Evolutionary conservation across 2,888 invertebrate genomes (phyloP), one percentile per base, ranked within the genome.

Genomic region (Perizoma affinitatum): DNA sequence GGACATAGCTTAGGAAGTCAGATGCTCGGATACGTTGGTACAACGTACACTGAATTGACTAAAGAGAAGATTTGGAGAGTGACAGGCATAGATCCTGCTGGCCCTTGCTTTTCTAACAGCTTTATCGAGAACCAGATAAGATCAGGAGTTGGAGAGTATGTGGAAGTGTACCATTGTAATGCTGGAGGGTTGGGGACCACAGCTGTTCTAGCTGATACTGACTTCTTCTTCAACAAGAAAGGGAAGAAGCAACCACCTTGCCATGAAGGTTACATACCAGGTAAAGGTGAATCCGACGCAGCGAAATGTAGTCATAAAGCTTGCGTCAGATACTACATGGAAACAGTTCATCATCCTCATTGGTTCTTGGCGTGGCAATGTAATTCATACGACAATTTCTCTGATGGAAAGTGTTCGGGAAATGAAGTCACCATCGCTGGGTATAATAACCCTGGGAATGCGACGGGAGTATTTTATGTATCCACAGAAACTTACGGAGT

Each of bases 141-240:
- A 60, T 87, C 90, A 41, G 89, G 90, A 3, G 93, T 94, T 22
- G 95, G 93, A 0, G 78, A 87, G 5, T 93, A 94, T 70, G 94
- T 95, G 0, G 94, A 94, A 76, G 90, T 93, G 0, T 90, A 94
- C 65, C 95, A 95, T 74, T 94, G 94, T 6, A 94, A 94, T 65
- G 92, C 92, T 45, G 94, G 94, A 4, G 89, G 88, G 0, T 76
- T 93, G 8, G 94, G 93, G 1, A 91, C 93, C 0, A 90, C 86
- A 0, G 82, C 87, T 36, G 90, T 93, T 0, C 70, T 94, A 22
- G 94, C 93, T 34, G 93, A 94, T 62, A 86, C 87, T 0, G 94
- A 95, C 70, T 94, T 94, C 79, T 94, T 90, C 71, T 91, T 94
- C 7, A 94, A 94, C 66, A 92, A 93, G 6, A 93, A 93, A 68